A percentile compares a stretch with the other conserved stretches of the same genome.
Conservation (phyloP, 2,797 vertebrate species). For the Myotis findleyi region DNA sequence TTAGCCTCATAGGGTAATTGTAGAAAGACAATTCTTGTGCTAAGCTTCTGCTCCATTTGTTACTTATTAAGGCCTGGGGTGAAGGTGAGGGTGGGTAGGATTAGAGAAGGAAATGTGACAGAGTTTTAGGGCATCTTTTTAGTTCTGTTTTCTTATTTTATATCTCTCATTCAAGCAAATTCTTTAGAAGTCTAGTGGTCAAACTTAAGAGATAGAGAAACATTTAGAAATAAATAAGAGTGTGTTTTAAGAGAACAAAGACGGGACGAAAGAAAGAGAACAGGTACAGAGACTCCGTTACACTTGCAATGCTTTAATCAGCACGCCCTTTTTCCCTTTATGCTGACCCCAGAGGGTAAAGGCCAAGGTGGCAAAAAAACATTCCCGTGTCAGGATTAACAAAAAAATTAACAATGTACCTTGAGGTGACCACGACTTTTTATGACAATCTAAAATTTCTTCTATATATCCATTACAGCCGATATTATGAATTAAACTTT, state of each 20-base stretch:
- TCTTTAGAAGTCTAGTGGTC: not conserved
- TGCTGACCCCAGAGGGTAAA: not conserved
- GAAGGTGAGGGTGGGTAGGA: not conserved
- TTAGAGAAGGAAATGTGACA: not conserved
- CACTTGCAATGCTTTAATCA: not conserved
- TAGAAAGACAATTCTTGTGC: not conserved
- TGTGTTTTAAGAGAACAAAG: not conserved
- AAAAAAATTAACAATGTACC: not conserved
- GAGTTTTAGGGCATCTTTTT: not conserved
- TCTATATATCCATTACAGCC: not conserved
- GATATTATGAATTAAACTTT: not conserved
- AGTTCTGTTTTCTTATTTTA: not conserved
- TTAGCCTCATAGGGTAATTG: not conserved
- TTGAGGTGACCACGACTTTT: not conserved
- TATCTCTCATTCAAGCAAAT: not conserved
- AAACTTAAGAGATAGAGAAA: not conserved
- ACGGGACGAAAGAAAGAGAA: not conserved
- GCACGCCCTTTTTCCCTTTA: not conserved
- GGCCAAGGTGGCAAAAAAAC: not conserved
- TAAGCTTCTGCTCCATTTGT: not conserved
- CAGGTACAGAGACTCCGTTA: not conserved
- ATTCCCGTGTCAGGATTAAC: not conserved
- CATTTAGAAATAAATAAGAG: not conserved
- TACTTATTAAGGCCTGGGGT: not conserved
- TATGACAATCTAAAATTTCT: not conserved